Evolutionary conservation across 2,888 invertebrate species (phyloP).

Genomic region (Parthenolecanium corni): DNA sequence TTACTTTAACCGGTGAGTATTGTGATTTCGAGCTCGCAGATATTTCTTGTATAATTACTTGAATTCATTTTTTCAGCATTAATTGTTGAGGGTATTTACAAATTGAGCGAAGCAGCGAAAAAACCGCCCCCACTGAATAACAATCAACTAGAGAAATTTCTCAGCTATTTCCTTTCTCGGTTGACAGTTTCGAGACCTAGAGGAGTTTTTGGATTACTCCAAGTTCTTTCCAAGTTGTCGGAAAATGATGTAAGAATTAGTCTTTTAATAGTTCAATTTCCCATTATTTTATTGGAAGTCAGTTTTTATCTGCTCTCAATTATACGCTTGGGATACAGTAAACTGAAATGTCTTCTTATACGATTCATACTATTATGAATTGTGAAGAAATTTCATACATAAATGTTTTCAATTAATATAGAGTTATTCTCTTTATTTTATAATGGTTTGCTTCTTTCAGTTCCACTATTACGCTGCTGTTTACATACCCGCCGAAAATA

Average conservation of each 20-base stretch:
- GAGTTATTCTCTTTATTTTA: conserved; percentile 40
- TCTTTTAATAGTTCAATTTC: neutral
- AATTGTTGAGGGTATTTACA: conserved; percentile 50
- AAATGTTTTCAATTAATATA: too few relatives aligned
- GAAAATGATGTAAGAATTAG: conserved; percentile 50
- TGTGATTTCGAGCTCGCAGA: neutral
- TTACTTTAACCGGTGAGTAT: conserved; percentile 54
- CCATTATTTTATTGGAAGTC: conserved; percentile 19
- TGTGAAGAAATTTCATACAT: neutral
- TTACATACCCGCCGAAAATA: conserved; percentile 60
- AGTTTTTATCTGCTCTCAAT: conserved; percentile 1
- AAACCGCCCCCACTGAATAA: conserved; percentile 58
- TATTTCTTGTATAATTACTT: neutral
- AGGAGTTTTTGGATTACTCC: conserved; percentile 69
- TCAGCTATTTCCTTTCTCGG: conserved; percentile 77
- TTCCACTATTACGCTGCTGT: conserved; percentile 44
- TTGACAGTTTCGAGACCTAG: conserved; percentile 77
- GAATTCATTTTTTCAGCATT: conserved; percentile 40
- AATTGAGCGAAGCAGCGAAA: conserved; percentile 49
- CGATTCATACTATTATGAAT: neutral
- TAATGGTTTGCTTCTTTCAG: conserved; percentile 70
- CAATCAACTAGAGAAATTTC: conserved; percentile 76
- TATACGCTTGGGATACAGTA: conserved; percentile 22
- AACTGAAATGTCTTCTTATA: neutral
- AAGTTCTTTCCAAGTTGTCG: conserved; percentile 59